Evolutionary conservation across 2,888 invertebrate species (phyloP).

Genomic region (Drosophila subquinaria): DNA sequence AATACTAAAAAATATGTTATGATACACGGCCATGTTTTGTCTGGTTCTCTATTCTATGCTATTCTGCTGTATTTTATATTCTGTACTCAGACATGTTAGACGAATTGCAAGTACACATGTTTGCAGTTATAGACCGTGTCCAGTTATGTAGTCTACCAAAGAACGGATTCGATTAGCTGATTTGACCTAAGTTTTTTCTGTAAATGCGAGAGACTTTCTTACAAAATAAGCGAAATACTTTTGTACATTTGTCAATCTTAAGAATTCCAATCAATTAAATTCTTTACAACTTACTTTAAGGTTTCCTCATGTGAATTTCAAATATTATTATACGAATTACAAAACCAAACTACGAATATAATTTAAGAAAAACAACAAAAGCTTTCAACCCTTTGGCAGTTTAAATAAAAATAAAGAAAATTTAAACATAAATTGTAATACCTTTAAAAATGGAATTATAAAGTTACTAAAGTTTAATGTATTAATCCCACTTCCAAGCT

Average conservation of each 20-base stretch:
- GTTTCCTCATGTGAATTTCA: too few relatives aligned
- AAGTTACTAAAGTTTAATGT: neutral
- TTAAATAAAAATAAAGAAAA: too few relatives aligned
- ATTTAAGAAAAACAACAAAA: too few relatives aligned
- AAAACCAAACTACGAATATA: too few relatives aligned
- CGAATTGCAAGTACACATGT: constrained; percentile 51
- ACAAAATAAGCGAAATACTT: neutral
- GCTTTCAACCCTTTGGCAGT: too few relatives aligned
- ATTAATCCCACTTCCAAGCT: neutral
- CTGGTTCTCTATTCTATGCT: constrained; percentile 20
- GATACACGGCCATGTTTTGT: constrained; percentile 55
- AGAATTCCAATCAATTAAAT: too few relatives aligned
- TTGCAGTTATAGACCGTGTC: constrained; percentile 27
- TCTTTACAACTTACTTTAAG: too few relatives aligned
- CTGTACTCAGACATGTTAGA: constrained; percentile 40
- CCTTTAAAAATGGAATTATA: too few relatives aligned
- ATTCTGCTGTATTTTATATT: neutral
- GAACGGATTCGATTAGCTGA: constrained; percentile 4
- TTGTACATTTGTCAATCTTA: neutral
- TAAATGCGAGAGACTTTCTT: neutral
- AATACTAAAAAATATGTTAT: constrained; percentile 41
- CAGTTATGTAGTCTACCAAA: constrained; percentile 8
- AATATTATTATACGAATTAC: too few relatives aligned
- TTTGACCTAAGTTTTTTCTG: neutral
- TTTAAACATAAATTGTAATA: too few relatives aligned